Evolutionary conservation across 2,888 invertebrate species (phyloP), one percentile per base, ranked within the genome.

Genomic region (Drosophila affinis): DNA sequence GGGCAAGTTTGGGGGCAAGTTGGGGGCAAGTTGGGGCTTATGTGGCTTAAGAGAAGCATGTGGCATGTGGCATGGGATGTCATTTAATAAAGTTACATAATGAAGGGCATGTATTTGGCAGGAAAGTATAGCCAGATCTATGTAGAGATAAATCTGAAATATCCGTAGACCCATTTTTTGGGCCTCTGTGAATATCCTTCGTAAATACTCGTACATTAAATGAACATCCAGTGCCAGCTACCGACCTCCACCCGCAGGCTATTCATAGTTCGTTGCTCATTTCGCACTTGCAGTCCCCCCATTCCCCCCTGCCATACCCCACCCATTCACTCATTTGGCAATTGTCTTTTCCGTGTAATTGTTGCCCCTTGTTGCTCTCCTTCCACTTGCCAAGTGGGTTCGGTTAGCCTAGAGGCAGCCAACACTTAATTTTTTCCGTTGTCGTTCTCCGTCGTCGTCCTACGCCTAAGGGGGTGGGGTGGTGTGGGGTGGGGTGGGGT

Each of bases 291-390:
- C 45, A 5, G 2, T 34, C 1, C 12, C 34, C 12, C 5, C 5
- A 4, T 5, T 12, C 2, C 12, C 32, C 3, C 12, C 12, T 14
- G 34, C 34, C 34, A 34, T 10, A 10, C 32, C 10, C 34, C 34
- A 10, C 3, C 32, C 32, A 32, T 32, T 1, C 54, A 46, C 48
- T 59, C 60, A 61, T 69, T 64, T 59, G 54, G 73, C 63, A 72
- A 72, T 72, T 72, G 59, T 64, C 72, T 73, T 47, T 64, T 58
- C 29, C 64, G 59, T 64, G 58, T 54, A 72, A 62, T 72, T 72
- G 48, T 49, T 67, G 49, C 44, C 67, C 62, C 62, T 24, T 48
- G 27, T 34, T 62, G 62, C 59, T 53, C 21, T n/a, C 17, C 27
- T 12, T 17, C 14, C 39, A 55, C 62, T 44, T 45, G 44, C 48